Conservation (phyloP, 2,113 vertebrate genomes). For the Carettochelys insculpta region DNA sequence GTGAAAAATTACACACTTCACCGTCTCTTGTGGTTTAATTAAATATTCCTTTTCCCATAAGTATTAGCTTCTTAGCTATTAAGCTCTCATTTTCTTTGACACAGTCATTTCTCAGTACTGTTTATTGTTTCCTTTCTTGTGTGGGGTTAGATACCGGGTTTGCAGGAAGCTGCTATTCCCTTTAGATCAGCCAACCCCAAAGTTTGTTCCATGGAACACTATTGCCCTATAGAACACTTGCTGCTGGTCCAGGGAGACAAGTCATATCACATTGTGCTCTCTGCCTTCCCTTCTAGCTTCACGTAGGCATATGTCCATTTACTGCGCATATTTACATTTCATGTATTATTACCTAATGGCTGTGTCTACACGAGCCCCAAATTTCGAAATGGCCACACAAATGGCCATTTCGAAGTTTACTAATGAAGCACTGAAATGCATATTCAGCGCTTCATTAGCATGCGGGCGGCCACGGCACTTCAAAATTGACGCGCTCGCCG, state of each 20-base stretch:
- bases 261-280: not conserved
- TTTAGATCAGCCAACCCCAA: not conserved
- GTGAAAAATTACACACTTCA: not conserved
- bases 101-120: not conserved
- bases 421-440: no score
- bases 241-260: not conserved
- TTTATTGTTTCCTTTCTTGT: not conserved
- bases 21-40: not conserved
- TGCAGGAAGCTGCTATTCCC: not conserved
- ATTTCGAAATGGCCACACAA: no score
- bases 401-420: no score
- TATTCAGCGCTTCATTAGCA: no score
- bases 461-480: no score
- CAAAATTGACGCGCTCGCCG: no score
- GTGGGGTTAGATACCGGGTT: not conserved
- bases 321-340: not conserved
- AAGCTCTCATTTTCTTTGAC: not conserved
- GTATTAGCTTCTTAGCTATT: not conserved
- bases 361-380: no score
- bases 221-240: not conserved
- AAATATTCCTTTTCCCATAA: not conserved
- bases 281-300: conserved; percentile 11
- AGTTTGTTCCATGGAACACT: not conserved
- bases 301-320: not conserved
- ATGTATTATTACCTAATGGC: conserved; percentile 8